Base-by-base conservation (phyloP, 2,797 vertebrate species). In the Sebastes oblongus region DNA sequence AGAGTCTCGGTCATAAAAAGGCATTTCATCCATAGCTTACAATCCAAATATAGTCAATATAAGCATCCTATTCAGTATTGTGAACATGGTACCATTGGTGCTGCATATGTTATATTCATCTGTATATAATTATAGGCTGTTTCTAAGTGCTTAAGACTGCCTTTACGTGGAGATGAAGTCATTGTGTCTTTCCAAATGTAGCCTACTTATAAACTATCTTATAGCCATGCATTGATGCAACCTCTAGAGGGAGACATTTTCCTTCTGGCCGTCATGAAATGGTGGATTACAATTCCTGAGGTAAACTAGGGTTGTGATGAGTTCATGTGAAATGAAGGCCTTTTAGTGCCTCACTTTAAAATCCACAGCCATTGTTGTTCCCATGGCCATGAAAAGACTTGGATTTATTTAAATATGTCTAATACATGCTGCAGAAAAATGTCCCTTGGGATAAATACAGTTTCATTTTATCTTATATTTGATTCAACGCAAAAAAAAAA, bases 241-340 rank as follows among this genome's bases (percentile, higher is more conserved):
- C 90, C 93, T 90, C 84, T 76, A 85, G 92, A 84, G 84, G 92
- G 93, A 80, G 85, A 81, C 76, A 86, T 84, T 81, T 68, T 54
- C 39, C n/a, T 25, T 50, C 27, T 13, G 3, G 25, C 10, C 14
- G n/a, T 8, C n/a, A 72, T 66, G 29, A 77, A 77, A 71, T 58
- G 60, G 62, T 25, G 16, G 52, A 27, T 29, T 72, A 16, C 24
- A 39, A 9, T 24, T 62, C 10, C 27, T 66, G 25, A 6, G 6
- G 16, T 24, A 11, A 42, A 16, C 20, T 5, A 16, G 1, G 24
- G 32, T 13, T 13, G 3, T 18, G 42, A 9, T 39, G 14, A 56
- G 20, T 1, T 24, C 1, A 3, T 34, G 1, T 66, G 36, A 36
- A 13, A 65, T 36, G 3, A 69, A 36, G 4, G 12, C 29, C 36